Base-by-base conservation (phyloP, 2,888 invertebrate species). In the Lepeophtheirus nordmannii region DNA sequence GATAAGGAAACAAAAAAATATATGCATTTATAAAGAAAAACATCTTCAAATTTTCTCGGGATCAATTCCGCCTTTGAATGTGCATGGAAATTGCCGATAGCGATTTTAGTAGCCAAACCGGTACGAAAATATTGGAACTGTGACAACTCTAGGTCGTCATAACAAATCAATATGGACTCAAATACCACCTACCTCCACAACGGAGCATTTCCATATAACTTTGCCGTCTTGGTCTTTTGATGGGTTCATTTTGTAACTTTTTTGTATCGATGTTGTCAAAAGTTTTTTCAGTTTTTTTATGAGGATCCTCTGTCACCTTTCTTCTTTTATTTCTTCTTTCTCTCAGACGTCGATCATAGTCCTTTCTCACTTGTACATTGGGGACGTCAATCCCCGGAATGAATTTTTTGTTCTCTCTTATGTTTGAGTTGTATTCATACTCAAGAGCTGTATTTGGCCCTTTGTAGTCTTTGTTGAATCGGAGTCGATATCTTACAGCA, bases 141-240 rank as follows among this genome's bases (percentile, higher is more conserved):
- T n/a, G n/a, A n/a, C n/a, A n/a, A n/a, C n/a, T n/a, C n/a, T n/a
- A n/a, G n/a, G n/a, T n/a, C n/a, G n/a, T n/a, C n/a, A n/a, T n/a
- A n/a, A n/a, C n/a, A n/a, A n/a, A n/a, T n/a, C n/a, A n/a, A n/a
- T n/a, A n/a, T n/a, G n/a, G n/a, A n/a, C n/a, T n/a, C n/a, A n/a
- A n/a, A n/a, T n/a, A n/a, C n/a, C n/a, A n/a, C n/a, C n/a, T 63
- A 10, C 63, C 63, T 23, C 63, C 63, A 56, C 63, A 63, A 12
- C 56, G 46, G 5, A 63, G 56, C 56, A 63, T 30, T n/a, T 63
- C 63, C 23, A 63, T 20, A 53, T 63, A 63, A 37, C 37, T 46
- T 8, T 46, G 53, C 8, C 53, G 53, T 46, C 53, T 46, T 14
- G 53, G 53, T 17, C 53, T 46, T 17, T 46, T 61, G 23, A 37